These are phyloP conservation scores for Paracyprichromis sp. DNA, from an alignment of 2,113 vertebrate species.

Conservation along the genomic window DNA sequence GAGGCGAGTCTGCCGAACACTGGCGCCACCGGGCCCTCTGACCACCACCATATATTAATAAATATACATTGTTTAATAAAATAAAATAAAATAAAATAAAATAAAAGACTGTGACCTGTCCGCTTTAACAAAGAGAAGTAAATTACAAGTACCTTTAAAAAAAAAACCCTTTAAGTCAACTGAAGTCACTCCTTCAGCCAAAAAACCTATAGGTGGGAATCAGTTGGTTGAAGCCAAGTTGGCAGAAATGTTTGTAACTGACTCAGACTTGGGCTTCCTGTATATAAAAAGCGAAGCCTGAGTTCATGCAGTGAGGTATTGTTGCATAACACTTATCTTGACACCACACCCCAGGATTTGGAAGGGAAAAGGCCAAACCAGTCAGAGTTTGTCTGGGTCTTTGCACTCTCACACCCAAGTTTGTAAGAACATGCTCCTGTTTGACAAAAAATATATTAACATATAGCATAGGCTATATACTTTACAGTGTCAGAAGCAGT, in stretches of 20 bases:
- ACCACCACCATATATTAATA: not conserved
- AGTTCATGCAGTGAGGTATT: constrained; percentile 55
- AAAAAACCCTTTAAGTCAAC: not conserved
- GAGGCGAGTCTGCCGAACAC: not conserved
- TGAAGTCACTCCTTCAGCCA: not conserved
- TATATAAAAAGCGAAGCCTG: constrained; percentile 46
- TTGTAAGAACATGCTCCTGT: not conserved
- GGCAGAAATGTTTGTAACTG: constrained; percentile 38
- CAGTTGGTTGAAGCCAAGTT: constrained; percentile 27
- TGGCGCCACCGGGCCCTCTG: not conserved
- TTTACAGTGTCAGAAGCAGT: not conserved
- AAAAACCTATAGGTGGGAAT: not conserved
- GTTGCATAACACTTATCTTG: constrained; percentile 67
- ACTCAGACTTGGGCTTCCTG: constrained; percentile 64
- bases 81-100: not conserved
- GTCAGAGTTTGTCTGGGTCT: constrained; percentile 40
- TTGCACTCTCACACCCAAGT: not conserved
- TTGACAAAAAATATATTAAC: not conserved
- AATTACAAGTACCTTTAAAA: not conserved
- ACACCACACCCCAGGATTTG: constrained; percentile 57
- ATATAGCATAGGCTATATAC: not conserved
- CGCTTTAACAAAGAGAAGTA: not conserved
- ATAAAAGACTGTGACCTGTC: not conserved
- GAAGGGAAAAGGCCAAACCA: constrained; percentile 37
- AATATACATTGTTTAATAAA: not conserved